A percentile compares a stretch with the other conserved stretches of the same genome.
phyloP scores from a whole-genome alignment of 2,888 invertebrate genomes.

The Morinoia aosen region DNA sequence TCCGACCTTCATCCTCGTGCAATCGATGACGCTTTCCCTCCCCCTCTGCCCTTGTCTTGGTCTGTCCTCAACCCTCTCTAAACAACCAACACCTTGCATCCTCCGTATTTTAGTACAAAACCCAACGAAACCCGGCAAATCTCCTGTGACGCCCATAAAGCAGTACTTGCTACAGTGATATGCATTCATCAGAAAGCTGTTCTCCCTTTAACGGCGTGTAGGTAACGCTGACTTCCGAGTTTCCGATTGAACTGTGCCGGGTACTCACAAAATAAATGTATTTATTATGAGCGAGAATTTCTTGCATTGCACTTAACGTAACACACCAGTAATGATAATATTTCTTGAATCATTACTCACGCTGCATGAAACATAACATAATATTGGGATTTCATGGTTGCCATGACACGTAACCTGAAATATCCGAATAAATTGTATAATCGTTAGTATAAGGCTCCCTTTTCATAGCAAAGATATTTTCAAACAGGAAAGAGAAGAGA shows the following conservation, averaged over 20 bases:
- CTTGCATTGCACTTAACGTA: background rate
- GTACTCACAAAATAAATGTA: too few relatives aligned
- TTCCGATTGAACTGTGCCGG: background rate
- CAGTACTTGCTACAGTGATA: background rate
- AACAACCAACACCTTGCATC: background rate
- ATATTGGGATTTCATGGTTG: background rate
- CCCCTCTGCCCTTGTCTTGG: background rate
- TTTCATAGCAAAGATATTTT: too few relatives aligned
- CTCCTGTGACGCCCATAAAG: background rate
- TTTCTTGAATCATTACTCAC: background rate
- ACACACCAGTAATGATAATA: background rate
- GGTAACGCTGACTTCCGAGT: background rate
- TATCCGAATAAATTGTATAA: too few relatives aligned
- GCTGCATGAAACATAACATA: background rate
- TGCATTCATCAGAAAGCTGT: background rate
- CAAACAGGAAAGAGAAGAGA: too few relatives aligned
- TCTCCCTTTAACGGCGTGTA: background rate
- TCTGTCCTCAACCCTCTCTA: background rate
- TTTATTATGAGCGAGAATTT: background rate
- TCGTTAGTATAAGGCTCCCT: too few relatives aligned
- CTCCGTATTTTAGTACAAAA: background rate
- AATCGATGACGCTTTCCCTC: slow-evolving; percentile 27
- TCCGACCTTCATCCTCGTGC: slow-evolving; percentile 22
- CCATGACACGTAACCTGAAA: too few relatives aligned
- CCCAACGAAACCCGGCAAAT: background rate